A percentile compares a stretch with the other conserved stretches of the same genome.
Conservation (phyloP, 1,140 invertebrate genomes). For the Linepithema humile region DNA sequence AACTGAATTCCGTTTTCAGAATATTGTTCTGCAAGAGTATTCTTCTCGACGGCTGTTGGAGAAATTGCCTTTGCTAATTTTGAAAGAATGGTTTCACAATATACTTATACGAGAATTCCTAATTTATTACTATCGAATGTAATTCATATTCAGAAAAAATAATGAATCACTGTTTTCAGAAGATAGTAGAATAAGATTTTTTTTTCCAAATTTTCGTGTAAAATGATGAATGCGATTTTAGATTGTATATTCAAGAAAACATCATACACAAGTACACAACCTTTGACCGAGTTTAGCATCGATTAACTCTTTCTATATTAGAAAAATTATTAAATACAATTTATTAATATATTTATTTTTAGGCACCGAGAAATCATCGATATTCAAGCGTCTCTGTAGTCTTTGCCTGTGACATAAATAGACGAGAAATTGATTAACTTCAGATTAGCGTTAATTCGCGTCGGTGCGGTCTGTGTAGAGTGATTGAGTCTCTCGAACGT, state of each 20-base stretch:
- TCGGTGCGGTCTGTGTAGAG: background rate
- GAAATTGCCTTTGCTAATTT: background rate
- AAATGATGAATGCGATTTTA: background rate
- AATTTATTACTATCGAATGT: background rate
- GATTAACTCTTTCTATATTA: background rate
- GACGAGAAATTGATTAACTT: constrained; percentile 5
- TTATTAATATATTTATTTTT: too few relatives aligned
- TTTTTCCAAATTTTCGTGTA: background rate
- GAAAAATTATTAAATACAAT: too few relatives aligned
- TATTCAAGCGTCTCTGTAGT: too few relatives aligned
- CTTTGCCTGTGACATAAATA: background rate
- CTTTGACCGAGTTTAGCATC: background rate
- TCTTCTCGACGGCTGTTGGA: background rate
- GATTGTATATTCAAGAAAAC: background rate
- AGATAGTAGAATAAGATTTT: background rate
- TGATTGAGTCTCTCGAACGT: background rate
- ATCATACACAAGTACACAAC: background rate
- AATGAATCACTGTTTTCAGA: background rate
- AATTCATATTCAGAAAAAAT: background rate
- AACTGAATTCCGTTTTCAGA: constrained; percentile 6
- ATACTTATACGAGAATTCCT: background rate
- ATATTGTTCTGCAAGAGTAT: background rate
- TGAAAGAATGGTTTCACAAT: background rate
- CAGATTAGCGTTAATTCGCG: constrained; percentile 25
- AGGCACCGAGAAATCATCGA: too few relatives aligned